Base-by-base conservation (phyloP, 2,888 invertebrate genomes). In the Noctua janthe region DNA sequence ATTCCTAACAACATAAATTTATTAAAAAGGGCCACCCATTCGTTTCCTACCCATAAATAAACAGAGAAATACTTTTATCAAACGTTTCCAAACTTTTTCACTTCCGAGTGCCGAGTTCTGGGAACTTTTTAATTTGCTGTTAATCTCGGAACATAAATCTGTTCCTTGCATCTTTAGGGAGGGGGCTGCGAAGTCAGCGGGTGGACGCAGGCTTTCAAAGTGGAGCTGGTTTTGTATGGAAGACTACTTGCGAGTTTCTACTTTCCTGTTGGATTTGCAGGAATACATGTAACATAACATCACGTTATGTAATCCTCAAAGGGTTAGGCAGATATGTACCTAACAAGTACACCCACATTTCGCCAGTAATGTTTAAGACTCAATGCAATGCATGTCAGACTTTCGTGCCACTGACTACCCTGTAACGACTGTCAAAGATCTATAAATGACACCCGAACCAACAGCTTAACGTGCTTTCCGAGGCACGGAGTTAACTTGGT, bases 141-240 rank as follows among this genome's bases (percentile, higher is more conserved):
- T 92, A 92, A 93, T 92, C 92, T 92, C 81, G 87, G 85, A 79
- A 90, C 92, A 92, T 93, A 92, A 93, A 92, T 93, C 91, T 91
- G 88, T 82, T 90, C 91, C 92, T 91, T 89, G 90, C 91, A 91
- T 92, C 91, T 92, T 91, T 85, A 59, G 70, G 74, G n/a, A 54
- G 64, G 71, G 66, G 72, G 87, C 77, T 49, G 67, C 13, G 70
- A 83, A 73, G 80, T 29, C 10, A 75, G 85, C 83, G 88, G 69
- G 64, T 0, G 2, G 35, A 11, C 23, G 15, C 0, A 17, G 1
- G 56, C 35, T 54, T 59, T 15, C 2, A 10, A 43, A 10, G 7
- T 7, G 17, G 0, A 66, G 0, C 39, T 35, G 2, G 11, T 39
- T 66, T 39, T 66, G 35, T 39, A 5, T 20, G 39, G 10, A 64